Percentiles rank a stretch among this genome's conserved stretches.
Evolutionary conservation across 1,140 invertebrate genomes (phyloP).

Genomic region (Aporrectodea caliginosa): DNA sequence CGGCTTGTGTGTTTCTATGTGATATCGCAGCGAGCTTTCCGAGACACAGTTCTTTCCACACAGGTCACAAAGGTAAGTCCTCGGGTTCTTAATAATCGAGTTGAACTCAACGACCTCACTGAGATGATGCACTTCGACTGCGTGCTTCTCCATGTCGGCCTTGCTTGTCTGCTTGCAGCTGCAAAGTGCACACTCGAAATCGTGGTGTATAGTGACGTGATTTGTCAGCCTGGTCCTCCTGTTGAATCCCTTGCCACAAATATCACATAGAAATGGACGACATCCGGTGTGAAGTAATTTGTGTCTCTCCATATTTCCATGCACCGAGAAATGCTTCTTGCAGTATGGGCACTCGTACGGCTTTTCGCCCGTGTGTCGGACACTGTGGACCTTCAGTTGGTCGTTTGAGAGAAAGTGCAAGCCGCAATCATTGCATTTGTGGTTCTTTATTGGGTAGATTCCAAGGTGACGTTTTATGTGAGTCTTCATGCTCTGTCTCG

Average conservation of each 20-base stretch:
- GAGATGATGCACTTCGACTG: not conserved
- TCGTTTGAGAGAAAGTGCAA: slow-evolving; percentile 86
- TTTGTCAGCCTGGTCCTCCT: slow-evolving; percentile 48
- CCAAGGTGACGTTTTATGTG: not conserved
- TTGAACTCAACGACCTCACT: not conserved
- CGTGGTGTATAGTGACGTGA: slow-evolving; percentile 39
- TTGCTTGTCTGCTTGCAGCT: slow-evolving; percentile 79
- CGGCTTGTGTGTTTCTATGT: slow-evolving; percentile 95
- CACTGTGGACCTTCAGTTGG: slow-evolving; percentile 10
- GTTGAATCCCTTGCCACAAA: slow-evolving; percentile 52
- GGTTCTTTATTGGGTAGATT: not conserved
- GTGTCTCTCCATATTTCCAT: slow-evolving; percentile 76
- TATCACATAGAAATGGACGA: slow-evolving; percentile 48
- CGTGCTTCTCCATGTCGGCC: slow-evolving; percentile 54
- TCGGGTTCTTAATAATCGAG: not conserved
- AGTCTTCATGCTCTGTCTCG: not conserved
- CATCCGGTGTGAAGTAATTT: slow-evolving; percentile 74
- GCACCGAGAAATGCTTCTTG: slow-evolving; percentile 52
- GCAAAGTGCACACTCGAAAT: slow-evolving; percentile 40
- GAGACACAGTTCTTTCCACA: slow-evolving; percentile 79
- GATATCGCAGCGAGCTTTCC: slow-evolving; percentile 97
- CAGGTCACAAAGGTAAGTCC: not conserved
- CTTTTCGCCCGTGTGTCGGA: slow-evolving; percentile 37
- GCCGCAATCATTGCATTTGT: slow-evolving; percentile 88
- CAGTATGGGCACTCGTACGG: slow-evolving; percentile 46